Percentiles rank a stretch among this genome's conserved stretches.
These are phyloP conservation scores for Rhineura floridana DNA, from an alignment of 2,113 vertebrate genomes.

Conservation along the genomic window DNA sequence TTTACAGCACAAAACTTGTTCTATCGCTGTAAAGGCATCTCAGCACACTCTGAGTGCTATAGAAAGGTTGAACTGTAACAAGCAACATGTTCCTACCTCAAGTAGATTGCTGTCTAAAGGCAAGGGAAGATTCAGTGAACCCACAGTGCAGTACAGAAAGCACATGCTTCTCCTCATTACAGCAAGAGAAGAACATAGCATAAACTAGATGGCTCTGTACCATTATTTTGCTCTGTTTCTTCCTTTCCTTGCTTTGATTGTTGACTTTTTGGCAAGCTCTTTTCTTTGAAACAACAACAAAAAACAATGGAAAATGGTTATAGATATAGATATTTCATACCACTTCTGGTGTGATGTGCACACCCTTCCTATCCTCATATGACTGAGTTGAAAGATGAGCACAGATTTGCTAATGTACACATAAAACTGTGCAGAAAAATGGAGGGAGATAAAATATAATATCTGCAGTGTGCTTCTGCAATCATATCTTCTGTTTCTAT, in stretches of 20 bases:
- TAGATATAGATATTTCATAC: no score
- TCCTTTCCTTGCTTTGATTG: not conserved
- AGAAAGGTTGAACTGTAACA: slow-evolving; percentile 9
- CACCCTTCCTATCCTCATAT: not conserved
- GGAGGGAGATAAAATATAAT: not conserved
- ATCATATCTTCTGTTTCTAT: not conserved
- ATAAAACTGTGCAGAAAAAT: not conserved
- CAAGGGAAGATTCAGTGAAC: slow-evolving; percentile 10
- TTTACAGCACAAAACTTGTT: not conserved
- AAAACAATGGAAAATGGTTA: no score
- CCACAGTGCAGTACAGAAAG: not conserved
- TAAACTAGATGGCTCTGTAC: not conserved
- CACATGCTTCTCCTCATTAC: not conserved
- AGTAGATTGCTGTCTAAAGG: slow-evolving; percentile 2
- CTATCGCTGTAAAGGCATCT: not conserved
- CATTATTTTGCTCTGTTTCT: not conserved
- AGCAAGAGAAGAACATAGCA: not conserved
- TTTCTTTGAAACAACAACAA: not conserved
- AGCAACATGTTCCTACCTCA: not conserved
- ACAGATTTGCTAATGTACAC: not conserved
- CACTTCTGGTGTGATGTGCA: not conserved
- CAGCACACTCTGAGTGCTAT: not conserved
- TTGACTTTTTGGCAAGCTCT: not conserved
- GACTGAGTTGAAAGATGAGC: not conserved
- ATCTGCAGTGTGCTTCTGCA: not conserved